Evolutionary conservation across 2,888 invertebrate genomes (phyloP), one percentile per base, ranked within the genome.

Genomic region (Allolobophora icterica): DNA sequence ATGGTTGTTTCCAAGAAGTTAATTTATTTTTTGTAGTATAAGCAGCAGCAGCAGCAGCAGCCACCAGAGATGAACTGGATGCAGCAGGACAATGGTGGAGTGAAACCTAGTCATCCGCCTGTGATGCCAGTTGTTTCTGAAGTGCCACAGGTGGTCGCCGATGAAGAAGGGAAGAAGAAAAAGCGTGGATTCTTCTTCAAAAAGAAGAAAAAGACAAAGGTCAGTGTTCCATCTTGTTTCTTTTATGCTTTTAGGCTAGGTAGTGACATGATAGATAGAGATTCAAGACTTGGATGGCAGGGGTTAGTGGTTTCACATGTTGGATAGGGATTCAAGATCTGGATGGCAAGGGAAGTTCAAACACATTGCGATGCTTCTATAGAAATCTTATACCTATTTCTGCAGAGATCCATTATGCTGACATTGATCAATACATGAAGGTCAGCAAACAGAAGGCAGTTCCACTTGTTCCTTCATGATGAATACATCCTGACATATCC

Each of bases 111-210:
- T 87, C 87, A 34, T 87, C 38, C 87, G 1, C 24, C 38, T 34
- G 21, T 87, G 34, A 35, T 87, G 87, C 35, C 87, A 87, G 87
- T 87, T 87, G 87, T 35, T 24, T 34, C 19, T 35, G 38, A 35
- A 38, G 35, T 38, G 34, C 87, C 87, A 13, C 87, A 34, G 38
- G 87, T 38, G 35, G 42, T 38, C n/a, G 84, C 89, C 15, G 91
- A 90, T 24, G 91, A 91, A 45, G 83, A 89, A 21, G 91, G 91
- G 84, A 92, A 92, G 89, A 92, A 91, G 42, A 92, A 92, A 89
- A 91, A 91, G 42, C 35, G 84, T 33, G 91, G 91, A 87, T 91
- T 91, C 90, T 91, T 91, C 71, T 84, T 40, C 40, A 45, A 34
- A 84, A 91, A 89, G 58, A 30, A 87, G 87, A 87, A 87, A 38